A percentile compares a stretch with the other conserved stretches of the same genome.
phyloP scores from a whole-genome alignment of 2,113 vertebrate genomes.

The Brevimyrus niger region DNA sequence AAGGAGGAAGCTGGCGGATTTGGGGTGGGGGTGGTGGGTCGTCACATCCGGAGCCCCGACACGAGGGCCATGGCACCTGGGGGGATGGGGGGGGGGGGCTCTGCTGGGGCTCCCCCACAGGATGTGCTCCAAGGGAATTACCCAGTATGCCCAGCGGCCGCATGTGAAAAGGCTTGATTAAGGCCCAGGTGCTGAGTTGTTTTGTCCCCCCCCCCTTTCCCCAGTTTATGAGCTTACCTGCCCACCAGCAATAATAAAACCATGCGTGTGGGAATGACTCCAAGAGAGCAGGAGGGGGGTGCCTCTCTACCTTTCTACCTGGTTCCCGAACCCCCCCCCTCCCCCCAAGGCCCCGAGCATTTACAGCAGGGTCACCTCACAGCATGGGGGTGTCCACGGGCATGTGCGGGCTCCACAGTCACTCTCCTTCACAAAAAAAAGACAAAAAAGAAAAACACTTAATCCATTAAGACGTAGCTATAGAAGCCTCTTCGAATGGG shows the following conservation, averaged over 20 bases:
- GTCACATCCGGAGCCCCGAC: neutral
- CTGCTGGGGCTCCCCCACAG: neutral
- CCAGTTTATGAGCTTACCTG: slow-evolving; percentile 55
- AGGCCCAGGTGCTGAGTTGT: slow-evolving; percentile 47
- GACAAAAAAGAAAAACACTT: slow-evolving; percentile 15
- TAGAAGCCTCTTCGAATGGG: slow-evolving; percentile 39
- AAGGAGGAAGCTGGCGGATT: slow-evolving; percentile 40
- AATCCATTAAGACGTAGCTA: slow-evolving; percentile 46
- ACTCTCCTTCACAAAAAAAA: slow-evolving; percentile 25
- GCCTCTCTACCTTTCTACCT: slow-evolving; percentile 57
- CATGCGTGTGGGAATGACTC: slow-evolving; percentile 36
- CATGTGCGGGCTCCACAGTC: neutral
- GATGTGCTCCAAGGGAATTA: slow-evolving; percentile 34
- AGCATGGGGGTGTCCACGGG: slow-evolving; percentile 54
- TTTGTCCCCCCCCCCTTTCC: slow-evolving; percentile 32
- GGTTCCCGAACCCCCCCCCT: slow-evolving; percentile 57
- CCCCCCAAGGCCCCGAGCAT: slow-evolving; percentile 45
- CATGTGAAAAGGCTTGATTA: slow-evolving; percentile 45
- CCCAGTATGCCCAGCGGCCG: slow-evolving; percentile 36
- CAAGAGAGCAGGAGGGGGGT: slow-evolving; percentile 34
- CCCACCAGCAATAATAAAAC: slow-evolving; percentile 50
- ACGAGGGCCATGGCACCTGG: neutral
- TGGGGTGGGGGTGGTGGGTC: neutral
- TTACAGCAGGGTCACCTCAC: slow-evolving; percentile 56
- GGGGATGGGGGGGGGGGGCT: slow-evolving; percentile 11